Evolutionary conservation across 2,113 vertebrate species (phyloP), one percentile per base, ranked within the genome.

Genomic region (Scolopax mira): DNA sequence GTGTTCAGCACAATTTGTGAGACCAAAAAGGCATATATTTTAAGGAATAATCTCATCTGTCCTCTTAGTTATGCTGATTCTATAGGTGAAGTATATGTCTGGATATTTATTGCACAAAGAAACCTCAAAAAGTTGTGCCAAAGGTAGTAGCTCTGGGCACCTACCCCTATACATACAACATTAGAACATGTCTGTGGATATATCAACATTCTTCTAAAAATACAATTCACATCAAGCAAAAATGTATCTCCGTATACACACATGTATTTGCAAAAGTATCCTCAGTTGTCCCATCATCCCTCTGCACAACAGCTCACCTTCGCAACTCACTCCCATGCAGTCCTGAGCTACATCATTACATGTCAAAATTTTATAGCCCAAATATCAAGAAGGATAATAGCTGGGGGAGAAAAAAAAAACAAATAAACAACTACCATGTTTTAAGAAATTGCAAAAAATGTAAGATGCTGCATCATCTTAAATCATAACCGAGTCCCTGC

Each of bases 271-370:
- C 33, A 18, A 51, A 58, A 85, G 18, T 17, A 30, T 24, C 54
- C 22, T 22, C 28, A 52, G 24, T 49, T 62, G 35, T 25, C 6
- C 44, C 25, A 9, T 35, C 57, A 18, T 11, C 33, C 31, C 46
- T n/a, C n/a, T 19, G 12, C 27, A 23, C 30, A n/a, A 8, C 35
- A 55, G 46, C 21, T 64, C 55, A 37, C 18, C 23, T 41, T 39
- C 54, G 18, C 1, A 0, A 37, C 57, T 64, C 1, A 0, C 18
- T 64, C 55, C 35, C 62, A 9, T 0, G 5, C 18, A 17, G 16
- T 33, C n/a, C n/a, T 37, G 35, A 35, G 23, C 46, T 72, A 31
- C 39, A 48, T 57, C 55, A 12, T 14, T 18, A 30, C 24, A 16
- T 0, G 11, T 42, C 51, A 35, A 65, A 37, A 33, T 52, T 41